phyloP scores from a whole-genome alignment of 2,888 invertebrate species.

The Callinectes sapidus region DNA sequence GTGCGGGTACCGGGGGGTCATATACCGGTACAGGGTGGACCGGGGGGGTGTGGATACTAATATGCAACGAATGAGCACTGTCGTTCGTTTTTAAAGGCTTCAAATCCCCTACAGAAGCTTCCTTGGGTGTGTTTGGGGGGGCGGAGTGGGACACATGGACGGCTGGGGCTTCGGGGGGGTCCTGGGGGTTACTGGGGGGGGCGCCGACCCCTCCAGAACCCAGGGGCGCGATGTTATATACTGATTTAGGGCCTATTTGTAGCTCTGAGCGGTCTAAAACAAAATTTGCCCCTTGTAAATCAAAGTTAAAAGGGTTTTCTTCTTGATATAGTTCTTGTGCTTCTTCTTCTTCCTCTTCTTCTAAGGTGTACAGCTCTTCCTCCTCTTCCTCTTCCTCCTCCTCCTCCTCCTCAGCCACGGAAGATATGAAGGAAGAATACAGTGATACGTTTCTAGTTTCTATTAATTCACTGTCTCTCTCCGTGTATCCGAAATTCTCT shows the following conservation, averaged over 20 bases:
- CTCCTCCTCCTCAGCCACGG: neutral
- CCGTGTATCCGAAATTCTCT: neutral
- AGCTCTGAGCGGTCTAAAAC: neutral
- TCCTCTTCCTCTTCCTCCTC: neutral
- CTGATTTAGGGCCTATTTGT: constrained; percentile 22
- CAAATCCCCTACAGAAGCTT: neutral
- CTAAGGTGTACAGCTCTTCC: neutral
- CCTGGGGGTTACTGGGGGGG: neutral
- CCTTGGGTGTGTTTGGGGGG: neutral
- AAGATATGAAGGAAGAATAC: neutral
- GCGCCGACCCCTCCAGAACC: neutral
- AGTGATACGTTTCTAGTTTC: neutral
- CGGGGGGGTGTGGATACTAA: constrained; percentile 29
- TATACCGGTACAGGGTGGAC: neutral
- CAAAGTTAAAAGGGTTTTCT: neutral
- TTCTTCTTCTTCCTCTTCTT: neutral
- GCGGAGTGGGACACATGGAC: neutral
- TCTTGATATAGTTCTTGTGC: neutral
- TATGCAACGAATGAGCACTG: neutral
- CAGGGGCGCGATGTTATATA: neutral
- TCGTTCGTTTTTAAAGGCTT: neutral
- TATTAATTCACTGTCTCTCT: too few relatives aligned
- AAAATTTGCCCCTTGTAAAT: neutral
- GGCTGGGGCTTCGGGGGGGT: neutral
- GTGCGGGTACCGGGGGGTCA: neutral